A percentile compares a stretch with the other conserved stretches of the same genome.
Conservation (phyloP, 2,113 vertebrate species). For the Xenopus laevis region DNA sequence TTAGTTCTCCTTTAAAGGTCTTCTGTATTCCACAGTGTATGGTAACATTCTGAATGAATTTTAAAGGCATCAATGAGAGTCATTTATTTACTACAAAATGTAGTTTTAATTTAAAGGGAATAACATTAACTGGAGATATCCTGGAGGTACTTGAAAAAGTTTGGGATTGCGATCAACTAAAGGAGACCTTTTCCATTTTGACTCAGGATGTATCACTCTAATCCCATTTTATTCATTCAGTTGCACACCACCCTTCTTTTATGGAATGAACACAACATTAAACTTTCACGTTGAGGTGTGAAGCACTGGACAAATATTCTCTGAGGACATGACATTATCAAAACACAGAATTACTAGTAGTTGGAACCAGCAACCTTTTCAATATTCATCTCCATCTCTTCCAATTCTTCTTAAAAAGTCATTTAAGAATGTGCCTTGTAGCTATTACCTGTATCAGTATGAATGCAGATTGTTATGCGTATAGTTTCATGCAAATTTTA, state of each 20-base stretch:
- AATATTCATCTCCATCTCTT: conserved; percentile 15
- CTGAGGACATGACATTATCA: conserved; percentile 28
- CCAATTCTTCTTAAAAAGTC: conserved; percentile 8
- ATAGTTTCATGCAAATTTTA: not conserved
- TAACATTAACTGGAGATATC: too few relatives aligned
- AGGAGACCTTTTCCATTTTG: not conserved
- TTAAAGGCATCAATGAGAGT: too few relatives aligned
- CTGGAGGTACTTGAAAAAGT: too few relatives aligned
- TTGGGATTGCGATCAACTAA: not conserved
- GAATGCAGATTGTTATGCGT: not conserved
- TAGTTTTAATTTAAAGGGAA: too few relatives aligned
- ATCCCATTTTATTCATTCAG: not conserved
- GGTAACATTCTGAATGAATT: too few relatives aligned
- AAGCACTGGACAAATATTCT: conserved; percentile 5
- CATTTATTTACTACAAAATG: too few relatives aligned
- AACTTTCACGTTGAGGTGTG: not conserved
- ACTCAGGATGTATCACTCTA: not conserved
- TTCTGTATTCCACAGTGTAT: too few relatives aligned
- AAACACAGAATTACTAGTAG: conserved; percentile 3
- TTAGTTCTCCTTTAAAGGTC: too few relatives aligned
- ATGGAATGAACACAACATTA: conserved; percentile 2
- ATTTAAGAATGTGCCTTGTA: not conserved
- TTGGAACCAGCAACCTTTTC: conserved; percentile 21
- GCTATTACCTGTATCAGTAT: not conserved
- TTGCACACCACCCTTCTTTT: not conserved